phyloP scores from a whole-genome alignment of 2,888 invertebrate genomes.

The Synanthedon andrenaeformis region DNA sequence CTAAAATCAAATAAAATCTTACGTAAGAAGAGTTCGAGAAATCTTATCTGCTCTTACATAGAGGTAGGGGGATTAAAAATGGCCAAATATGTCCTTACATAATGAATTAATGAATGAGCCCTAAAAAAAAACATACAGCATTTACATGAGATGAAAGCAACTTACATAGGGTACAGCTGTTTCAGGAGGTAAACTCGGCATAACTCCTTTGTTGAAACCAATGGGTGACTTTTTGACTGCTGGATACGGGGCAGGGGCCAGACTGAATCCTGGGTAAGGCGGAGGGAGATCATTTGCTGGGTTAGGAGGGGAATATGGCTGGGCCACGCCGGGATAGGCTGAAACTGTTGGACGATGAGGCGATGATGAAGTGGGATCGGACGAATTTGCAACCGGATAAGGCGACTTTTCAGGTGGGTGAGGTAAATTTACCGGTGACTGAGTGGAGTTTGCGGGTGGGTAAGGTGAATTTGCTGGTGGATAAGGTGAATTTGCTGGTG shows the following conservation, averaged over 20 bases:
- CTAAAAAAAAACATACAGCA: no score
- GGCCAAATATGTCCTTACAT: no score
- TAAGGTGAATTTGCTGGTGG: slow-evolving; percentile 7
- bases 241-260: slow-evolving; percentile 1
- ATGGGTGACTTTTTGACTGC: slow-evolving; percentile 12
- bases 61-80: no score
- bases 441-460: slow-evolving; percentile 6
- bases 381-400: slow-evolving; percentile 6
- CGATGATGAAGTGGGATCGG: slow-evolving; percentile 3
- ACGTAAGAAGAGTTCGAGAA: no score
- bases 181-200: slow-evolving; percentile 26
- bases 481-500: slow-evolving; percentile 12
- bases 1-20: no score
- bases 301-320: slow-evolving; percentile 4
- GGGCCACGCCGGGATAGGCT: not conserved
- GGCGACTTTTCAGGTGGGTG: slow-evolving; percentile 7
- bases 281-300: slow-evolving; percentile 3
- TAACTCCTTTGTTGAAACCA: slow-evolving; percentile 18
- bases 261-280: not conserved
- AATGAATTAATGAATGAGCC: no score
- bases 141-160: no score
- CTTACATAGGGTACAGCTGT: slow-evolving; percentile 23
- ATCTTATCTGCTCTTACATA: no score
- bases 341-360: slow-evolving; percentile 7
- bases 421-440: slow-evolving; percentile 10